Evolutionary conservation across 2,888 invertebrate genomes (phyloP), one percentile per base, ranked within the genome.

Genomic region (Ormyrus thymus): DNA sequence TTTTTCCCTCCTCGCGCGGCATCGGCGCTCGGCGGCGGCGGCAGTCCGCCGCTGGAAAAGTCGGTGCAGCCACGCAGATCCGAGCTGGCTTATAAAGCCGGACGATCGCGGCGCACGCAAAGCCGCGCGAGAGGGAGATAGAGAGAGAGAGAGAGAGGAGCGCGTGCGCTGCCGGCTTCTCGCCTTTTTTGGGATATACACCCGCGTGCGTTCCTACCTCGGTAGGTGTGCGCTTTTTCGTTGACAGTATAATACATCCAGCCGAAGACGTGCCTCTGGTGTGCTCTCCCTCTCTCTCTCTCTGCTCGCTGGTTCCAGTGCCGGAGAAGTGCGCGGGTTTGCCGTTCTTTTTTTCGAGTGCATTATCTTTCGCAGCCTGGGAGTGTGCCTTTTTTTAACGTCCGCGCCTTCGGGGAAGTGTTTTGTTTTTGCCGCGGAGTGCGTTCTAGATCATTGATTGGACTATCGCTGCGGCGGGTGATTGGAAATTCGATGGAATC

Each of bases 161-260:
- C 53, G 59, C 69, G 64, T 68, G 51, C 56, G n/a, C 15, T 45
- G 45, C 64, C 64, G 74, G 78, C 69, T 64, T 64, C 74, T 74
- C 69, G 69, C 78, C 78, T 78, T 78, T 74, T 78, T 78, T 69
- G 74, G 78, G 51, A 74, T 56, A 74, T 46, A 58, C 59, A 55
- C 55, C 66, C 56, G 50, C 58, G 51, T 48, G 5, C 29, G 11
- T 59, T 11, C 48, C 55, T 69, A 46, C 15, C 43, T 11, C 5
- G 13, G 56, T 43, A 45, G 13, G 61, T 61, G 15, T 64, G 56
- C 55, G 8, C 43, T 6, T 6, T 48, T 55, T 2, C 15, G 46
- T n/a, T 8, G n/a, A 6, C 8, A 9, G 48, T 50, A n/a, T n/a
- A 2, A 7, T 5, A 13, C 10, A 43, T 8, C 8, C 9, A 51